These are phyloP conservation scores for Pseudomugil tenellus DNA, from an alignment of 2,797 vertebrate genomes.

Conservation along the genomic window DNA sequence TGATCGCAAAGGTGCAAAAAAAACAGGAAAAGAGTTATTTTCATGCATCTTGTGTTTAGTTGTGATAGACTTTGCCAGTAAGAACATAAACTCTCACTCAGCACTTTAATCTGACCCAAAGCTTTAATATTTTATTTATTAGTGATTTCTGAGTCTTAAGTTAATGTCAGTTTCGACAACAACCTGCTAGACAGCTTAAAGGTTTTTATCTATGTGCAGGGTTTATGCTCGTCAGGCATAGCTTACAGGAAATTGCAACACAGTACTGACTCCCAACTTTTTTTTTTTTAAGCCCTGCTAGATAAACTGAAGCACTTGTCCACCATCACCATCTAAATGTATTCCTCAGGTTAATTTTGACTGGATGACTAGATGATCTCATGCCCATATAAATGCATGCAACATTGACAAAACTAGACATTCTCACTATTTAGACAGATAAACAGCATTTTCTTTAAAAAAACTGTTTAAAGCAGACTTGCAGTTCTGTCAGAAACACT, in stretches of 20 bases:
- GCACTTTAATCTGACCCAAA: neutral
- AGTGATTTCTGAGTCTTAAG: neutral
- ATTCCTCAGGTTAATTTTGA: neutral
- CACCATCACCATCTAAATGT: neutral
- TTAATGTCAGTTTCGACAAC: neutral
- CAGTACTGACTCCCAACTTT: neutral
- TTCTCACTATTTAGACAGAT: constrained; percentile 4
- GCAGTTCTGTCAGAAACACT: constrained; percentile 16
- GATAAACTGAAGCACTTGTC: neutral
- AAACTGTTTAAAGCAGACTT: constrained; percentile 4
- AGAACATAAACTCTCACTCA: neutral
- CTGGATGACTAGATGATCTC: neutral
- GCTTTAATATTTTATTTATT: neutral
- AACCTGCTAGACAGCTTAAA: constrained; percentile 2
- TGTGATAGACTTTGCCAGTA: neutral
- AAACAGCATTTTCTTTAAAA: neutral
- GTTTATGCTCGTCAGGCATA: neutral
- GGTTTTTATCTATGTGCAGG: neutral
- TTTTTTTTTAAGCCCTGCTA: neutral
- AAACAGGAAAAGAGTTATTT: constrained; percentile 44
- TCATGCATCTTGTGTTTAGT: neutral
- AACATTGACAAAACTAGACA: constrained; percentile 14
- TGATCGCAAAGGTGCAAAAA: constrained; percentile 22
- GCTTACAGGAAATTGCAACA: constrained; percentile 31
- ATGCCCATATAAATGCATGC: neutral